Base-by-base conservation (phyloP, 2,888 invertebrate genomes). In the Dichetophora obliterata region DNA sequence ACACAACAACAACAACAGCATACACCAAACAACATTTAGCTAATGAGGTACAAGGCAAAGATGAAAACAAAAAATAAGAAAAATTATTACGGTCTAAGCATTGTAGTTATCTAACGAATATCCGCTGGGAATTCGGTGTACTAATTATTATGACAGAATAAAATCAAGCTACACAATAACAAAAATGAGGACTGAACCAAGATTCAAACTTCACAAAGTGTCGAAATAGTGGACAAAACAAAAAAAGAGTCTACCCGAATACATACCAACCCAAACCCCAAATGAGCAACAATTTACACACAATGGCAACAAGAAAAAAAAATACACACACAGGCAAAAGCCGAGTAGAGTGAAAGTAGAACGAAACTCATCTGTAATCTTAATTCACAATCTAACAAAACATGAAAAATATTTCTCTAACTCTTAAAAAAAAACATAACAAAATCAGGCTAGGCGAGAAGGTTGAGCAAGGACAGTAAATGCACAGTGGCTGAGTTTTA, bases 41-140 rank as follows among this genome's bases (percentile, higher is more conserved):
- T 73, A 77, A 73, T 73, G 52, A 72, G 76, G 14, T 77, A 59
- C 68, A 73, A 61, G 59, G 27, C 16, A 37, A 37, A 37, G n/a
- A 22, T 4, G 6, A 66, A 37, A 14, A 66, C 6, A 8, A 37
- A 37, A 34, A 11, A 2, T 43, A 19, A 6, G 43, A 69, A 65
- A 50, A 77, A 73, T 34, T 54, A 77, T 24, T 57, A 74, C 22
- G 43, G 66, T 68, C 66, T 59, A 73, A 77, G 66, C 61, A 77
- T 73, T 77, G 61, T 73, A 77, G 73, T 77, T 77, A 68, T 66
- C 68, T 57, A 54, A 54, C 54, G 19, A n/a, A 22, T 50, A 50
- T 73, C 76, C 72, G 34, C 8, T 68, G 76, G 61, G 76, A 57
- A 34, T 16, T n/a, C 37, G 22, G 50, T 19, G 24, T 19, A 73